Conservation (phyloP, 2,113 vertebrate species). For the Stigmatopora nigra region DNA sequence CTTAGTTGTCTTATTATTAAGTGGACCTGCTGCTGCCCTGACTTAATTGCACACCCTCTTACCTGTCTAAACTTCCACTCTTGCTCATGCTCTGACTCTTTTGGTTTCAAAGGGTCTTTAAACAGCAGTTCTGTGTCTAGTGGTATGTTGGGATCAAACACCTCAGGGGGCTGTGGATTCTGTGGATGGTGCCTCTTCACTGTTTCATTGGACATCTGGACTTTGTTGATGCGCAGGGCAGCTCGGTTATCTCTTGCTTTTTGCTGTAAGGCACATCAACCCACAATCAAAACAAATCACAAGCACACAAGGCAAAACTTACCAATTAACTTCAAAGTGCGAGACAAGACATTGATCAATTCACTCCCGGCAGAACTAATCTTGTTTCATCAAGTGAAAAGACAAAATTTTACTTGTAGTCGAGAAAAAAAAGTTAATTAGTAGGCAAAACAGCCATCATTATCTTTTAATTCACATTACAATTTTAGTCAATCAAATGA, state of each 20-base stretch:
- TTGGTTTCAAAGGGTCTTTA: slow-evolving; percentile 95
- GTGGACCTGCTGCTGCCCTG: slow-evolving; percentile 68
- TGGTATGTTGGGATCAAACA: slow-evolving; percentile 82
- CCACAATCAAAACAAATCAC: slow-evolving; percentile 17
- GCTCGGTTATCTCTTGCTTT: slow-evolving; percentile 98
- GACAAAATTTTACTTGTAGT: too few species aligned
- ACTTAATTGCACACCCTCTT: slow-evolving; percentile 68
- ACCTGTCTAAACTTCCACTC: slow-evolving; percentile 99
- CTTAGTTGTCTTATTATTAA: slow-evolving; percentile 64
- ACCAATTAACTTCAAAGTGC: background rate
- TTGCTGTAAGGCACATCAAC: slow-evolving; percentile 77
- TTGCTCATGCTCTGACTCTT: slow-evolving; percentile 97
- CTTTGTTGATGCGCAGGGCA: slow-evolving; percentile 95
- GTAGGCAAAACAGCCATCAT: too few species aligned
- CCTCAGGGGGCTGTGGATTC: slow-evolving; percentile 82
- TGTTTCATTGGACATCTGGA: slow-evolving; percentile 95
- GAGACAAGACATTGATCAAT: too few species aligned
- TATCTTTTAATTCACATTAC: too few species aligned
- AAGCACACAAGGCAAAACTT: background rate
- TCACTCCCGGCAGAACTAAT: too few species aligned
- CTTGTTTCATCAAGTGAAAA: too few species aligned
- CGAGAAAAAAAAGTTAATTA: too few species aligned
- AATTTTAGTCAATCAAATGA: too few species aligned
- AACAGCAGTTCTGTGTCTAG: slow-evolving; percentile 87
- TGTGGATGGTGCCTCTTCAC: slow-evolving; percentile 85